Percentiles rank a stretch among this genome's conserved stretches.
These are phyloP conservation scores for Pluvianellus socialis DNA, from an alignment of 2,113 vertebrate genomes.

Conservation along the genomic window DNA sequence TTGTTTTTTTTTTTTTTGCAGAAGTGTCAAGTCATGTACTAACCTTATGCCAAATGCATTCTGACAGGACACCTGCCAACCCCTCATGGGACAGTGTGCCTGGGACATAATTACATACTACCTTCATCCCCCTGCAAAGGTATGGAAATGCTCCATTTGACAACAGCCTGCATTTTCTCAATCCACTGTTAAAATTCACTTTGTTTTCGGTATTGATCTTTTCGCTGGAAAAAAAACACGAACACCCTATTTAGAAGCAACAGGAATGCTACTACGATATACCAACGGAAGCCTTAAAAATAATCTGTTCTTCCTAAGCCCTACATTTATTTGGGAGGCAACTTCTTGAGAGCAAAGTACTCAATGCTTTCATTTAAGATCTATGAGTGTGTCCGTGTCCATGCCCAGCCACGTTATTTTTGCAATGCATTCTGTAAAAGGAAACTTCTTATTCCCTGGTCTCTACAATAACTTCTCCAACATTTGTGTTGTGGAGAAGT, in stretches of 20 bases:
- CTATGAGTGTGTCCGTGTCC: fast-evolving
- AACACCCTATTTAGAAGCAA: not conserved
- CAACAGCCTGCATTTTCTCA: not conserved
- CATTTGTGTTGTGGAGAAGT: not conserved
- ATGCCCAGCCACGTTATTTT: not conserved
- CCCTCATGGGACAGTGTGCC: not conserved
- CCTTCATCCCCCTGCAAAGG: not conserved
- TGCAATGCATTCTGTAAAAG: not conserved
- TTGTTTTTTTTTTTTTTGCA: not conserved
- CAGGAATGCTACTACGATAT: not conserved
- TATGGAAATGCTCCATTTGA: not conserved
- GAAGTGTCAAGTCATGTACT: not conserved
- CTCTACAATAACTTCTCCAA: not conserved
- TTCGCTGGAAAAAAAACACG: not conserved
- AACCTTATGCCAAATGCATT: not conserved
- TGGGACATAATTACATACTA: not conserved
- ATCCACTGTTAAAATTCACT: not conserved
- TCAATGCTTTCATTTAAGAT: not conserved
- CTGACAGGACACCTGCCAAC: not conserved
- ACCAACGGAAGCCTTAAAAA: not conserved
- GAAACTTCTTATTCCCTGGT: not conserved
- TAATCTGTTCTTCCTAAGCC: not conserved
- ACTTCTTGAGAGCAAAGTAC: not conserved
- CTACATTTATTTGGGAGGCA: not conserved
- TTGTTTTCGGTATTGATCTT: not conserved